Evolutionary conservation across 2,797 vertebrate genomes (phyloP).

Genomic region (Crocodylus rhombifer): DNA sequence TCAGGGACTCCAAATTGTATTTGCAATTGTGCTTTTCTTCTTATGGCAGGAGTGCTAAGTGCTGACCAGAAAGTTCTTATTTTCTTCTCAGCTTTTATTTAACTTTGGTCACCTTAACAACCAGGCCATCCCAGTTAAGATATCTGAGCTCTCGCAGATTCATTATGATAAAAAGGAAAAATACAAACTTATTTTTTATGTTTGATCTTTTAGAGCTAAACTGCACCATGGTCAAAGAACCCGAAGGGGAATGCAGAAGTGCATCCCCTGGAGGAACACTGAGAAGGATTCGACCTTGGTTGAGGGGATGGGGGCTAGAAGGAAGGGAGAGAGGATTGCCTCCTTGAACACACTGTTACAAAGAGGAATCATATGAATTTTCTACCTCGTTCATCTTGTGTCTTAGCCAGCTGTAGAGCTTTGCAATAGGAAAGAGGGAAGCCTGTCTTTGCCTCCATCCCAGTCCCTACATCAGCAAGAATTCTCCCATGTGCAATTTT

Average conservation of each 20-base stretch:
- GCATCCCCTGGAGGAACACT: not conserved
- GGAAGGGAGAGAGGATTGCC: not conserved
- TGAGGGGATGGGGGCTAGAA: not conserved
- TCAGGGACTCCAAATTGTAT: not conserved
- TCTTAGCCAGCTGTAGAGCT: not conserved
- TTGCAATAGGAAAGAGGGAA: not conserved
- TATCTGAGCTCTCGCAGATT: not conserved
- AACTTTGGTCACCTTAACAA: not conserved
- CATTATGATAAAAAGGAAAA: not conserved
- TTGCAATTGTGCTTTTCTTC: not conserved
- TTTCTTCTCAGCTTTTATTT: not conserved
- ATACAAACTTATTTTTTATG: not conserved
- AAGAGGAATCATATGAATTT: not conserved
- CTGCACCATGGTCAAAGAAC: not conserved
- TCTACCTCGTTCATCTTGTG: not conserved
- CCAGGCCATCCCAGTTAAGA: not conserved
- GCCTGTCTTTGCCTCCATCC: not conserved
- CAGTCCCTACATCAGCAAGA: not conserved
- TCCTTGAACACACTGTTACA: not conserved
- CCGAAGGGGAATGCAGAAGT: not conserved
- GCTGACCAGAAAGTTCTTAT: not conserved
- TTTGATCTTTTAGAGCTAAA: not conserved
- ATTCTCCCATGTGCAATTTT: not conserved
- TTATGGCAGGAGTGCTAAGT: not conserved
- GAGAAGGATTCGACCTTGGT: not conserved